A percentile compares a stretch with the other conserved stretches of the same genome.
These are phyloP conservation scores for Morinoia aosen DNA, from an alignment of 2,888 invertebrate species.

Conservation along the genomic window DNA sequence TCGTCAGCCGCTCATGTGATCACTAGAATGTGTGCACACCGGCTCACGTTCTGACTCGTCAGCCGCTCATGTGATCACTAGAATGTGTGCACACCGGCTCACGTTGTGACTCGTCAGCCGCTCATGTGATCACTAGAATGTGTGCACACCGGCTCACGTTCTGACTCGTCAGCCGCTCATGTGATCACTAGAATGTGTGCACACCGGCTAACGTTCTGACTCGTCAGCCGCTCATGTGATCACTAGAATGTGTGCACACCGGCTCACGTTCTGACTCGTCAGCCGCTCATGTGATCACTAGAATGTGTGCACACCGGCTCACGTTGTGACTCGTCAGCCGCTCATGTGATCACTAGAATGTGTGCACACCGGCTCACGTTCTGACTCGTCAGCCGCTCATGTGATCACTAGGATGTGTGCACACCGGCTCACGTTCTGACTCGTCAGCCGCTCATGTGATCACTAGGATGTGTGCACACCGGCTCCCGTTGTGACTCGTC, in stretches of 20 bases:
- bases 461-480: background rate
- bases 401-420: background rate
- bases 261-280: background rate
- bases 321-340: background rate
- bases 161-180: background rate
- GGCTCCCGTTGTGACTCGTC: background rate
- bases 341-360: background rate
- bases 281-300: background rate
- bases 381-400: background rate
- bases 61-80: background rate
- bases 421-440: background rate
- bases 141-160: background rate
- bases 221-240: background rate
- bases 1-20: background rate
- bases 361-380: background rate
- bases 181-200: background rate
- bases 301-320: background rate
- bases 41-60: background rate
- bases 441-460: background rate
- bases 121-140: background rate
- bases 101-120: background rate
- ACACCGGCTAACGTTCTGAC: background rate
- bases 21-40: background rate
- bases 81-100: background rate
- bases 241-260: background rate